phyloP scores from a whole-genome alignment of 1,140 invertebrate species.

The Ceratosolen solmsi region DNA sequence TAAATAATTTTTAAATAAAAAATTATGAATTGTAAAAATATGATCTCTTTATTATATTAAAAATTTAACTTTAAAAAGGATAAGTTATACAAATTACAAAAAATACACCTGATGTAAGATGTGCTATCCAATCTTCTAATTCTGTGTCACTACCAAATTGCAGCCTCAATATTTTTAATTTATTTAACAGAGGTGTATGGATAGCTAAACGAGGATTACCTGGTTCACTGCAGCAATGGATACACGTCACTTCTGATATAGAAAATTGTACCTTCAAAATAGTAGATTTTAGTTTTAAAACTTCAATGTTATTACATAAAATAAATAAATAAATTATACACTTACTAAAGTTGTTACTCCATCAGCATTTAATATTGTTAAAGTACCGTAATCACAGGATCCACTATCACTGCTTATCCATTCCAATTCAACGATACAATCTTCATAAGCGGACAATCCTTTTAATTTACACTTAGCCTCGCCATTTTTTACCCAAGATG shows the following conservation, averaged over 20 bases:
- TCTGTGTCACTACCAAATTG: constrained; percentile 86
- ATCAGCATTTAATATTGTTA: constrained; percentile 84
- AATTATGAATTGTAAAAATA: too few relatives aligned
- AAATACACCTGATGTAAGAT: constrained; percentile 79
- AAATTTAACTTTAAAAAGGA: too few relatives aligned
- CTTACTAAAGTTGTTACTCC: constrained; percentile 81
- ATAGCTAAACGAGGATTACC: constrained; percentile 82
- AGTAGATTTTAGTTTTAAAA: too few relatives aligned
- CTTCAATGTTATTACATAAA: too few relatives aligned
- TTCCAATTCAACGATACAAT: constrained; percentile 87
- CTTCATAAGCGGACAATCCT: constrained; percentile 77
- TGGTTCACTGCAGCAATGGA: constrained; percentile 84
- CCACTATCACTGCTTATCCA: constrained; percentile 78
- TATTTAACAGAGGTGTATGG: constrained; percentile 78
- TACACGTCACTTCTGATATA: constrained; percentile 82
- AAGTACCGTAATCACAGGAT: constrained; percentile 80
- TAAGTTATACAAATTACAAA: constrained; percentile 37
- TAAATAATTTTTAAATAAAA: constrained; percentile 47
- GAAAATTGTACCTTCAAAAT: constrained; percentile 75
- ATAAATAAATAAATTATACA: too few relatives aligned
- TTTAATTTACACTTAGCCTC: constrained; percentile 81
- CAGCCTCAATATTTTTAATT: constrained; percentile 76
- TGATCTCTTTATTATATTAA: too few relatives aligned
- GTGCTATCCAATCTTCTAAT: constrained; percentile 89
- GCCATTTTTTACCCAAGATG: constrained; percentile 87